phyloP scores from a whole-genome alignment of 2,888 invertebrate species.

The Smittia aterrima region DNA sequence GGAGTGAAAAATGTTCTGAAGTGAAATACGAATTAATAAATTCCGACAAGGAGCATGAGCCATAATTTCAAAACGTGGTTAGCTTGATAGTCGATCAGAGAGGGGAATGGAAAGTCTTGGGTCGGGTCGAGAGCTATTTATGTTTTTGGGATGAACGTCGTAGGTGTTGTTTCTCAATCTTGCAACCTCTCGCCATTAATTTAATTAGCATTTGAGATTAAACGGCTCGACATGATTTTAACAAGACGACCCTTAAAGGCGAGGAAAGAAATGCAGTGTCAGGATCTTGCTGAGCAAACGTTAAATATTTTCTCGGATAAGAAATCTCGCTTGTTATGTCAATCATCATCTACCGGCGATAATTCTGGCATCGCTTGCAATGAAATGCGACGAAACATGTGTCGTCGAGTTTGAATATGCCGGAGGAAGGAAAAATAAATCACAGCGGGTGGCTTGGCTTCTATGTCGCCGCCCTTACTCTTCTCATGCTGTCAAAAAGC shows the following conservation, averaged over 20 bases:
- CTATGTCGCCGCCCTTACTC: neutral
- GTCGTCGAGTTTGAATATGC: neutral
- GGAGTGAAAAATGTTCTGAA: neutral
- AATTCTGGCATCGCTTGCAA: neutral
- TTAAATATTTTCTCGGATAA: too few relatives aligned
- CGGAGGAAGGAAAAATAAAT: constrained; percentile 3
- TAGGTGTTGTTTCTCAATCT: neutral
- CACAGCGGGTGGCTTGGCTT: neutral
- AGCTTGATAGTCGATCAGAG: constrained; percentile 14
- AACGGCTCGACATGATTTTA: neutral
- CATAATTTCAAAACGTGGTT: neutral
- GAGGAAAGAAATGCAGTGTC: too few relatives aligned
- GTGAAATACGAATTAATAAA: constrained; percentile 9
- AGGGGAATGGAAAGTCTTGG: neutral
- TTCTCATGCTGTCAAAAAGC: constrained; percentile 11
- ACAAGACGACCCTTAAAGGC: too few relatives aligned
- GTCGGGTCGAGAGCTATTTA: neutral
- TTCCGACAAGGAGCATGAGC: neutral
- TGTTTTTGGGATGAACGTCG: neutral
- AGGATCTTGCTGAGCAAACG: too few relatives aligned
- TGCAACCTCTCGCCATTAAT: neutral
- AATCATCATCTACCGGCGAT: too few relatives aligned
- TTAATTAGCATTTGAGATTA: neutral
- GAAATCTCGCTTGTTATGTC: too few relatives aligned
- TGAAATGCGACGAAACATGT: constrained; percentile 2